Base-by-base conservation (phyloP, 64 coral and sea anemone species). In the Pocillopora verrucosa region DNA sequence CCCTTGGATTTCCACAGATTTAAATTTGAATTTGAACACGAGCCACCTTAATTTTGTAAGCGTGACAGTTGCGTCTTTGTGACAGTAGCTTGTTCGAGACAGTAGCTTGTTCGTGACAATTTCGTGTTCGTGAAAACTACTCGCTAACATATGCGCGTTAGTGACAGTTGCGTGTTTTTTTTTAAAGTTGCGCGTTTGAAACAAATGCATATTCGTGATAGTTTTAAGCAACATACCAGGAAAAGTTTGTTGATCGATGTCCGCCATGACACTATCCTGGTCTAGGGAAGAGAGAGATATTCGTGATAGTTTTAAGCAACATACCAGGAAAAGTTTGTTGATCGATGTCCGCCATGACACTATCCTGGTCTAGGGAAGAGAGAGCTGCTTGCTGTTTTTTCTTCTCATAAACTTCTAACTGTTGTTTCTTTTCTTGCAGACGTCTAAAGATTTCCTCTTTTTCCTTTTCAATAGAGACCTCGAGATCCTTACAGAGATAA, bases 291-390 rank as follows among this genome's bases (percentile, higher is more conserved):
- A 90, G 64, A 80, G 34, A 41, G 87, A 30, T 30, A 30, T 30
- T 30, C 30, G 30, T 30, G 4, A 74, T 30, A 30, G 30, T 30
- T 34, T 12, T 16, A 56, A 4, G 58, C 2, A 25, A 16, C 13
- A 34, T 98, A 98, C 96, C 96, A 78, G 96, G 96, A 81, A 98
- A 98, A 3, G 93, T 94, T 78, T 98, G 89, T 17, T 92, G 67
- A 24, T 78, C 93, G 73, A 98, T 94, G 36, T 98, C 93, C 19
- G 85, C 87, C 90, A 94, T 94, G 56, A 94, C 92, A 65, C 96
- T 98, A 15, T 98, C 96, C 37, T 92, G 89, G 77, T 98, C 92
- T 61, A 13, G 65, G n/a, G 87, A 87, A 16, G 73, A 90, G 64
- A 80, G 34, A 41, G 87, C 59, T 83, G 67, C 79, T 65, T 61